Base-by-base conservation (phyloP, 64 coral and sea anemone genomes). In the Hydrozoanthus tunicans region DNA sequence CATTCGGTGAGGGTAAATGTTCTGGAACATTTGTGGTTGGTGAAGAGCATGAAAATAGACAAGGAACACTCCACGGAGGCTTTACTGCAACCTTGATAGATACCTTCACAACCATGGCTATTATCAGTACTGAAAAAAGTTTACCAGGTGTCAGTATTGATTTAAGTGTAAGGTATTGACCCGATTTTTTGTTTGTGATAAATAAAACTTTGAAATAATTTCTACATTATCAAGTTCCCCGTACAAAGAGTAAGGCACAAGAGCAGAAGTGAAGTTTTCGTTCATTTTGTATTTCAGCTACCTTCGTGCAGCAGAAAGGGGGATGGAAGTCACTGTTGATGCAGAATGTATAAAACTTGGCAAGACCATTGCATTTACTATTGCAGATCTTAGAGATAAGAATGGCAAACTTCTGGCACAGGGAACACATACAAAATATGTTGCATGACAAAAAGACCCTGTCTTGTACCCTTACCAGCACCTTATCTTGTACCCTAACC, bases 11-110 rank as follows among this genome's bases (percentile, higher is more conserved):
- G 85, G 95, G 95, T 13, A 93, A 92, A 13, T 91, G 89, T 58
- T 93, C 84, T 62, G 91, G 90, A 56, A 78, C 92, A 56, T 95
- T 99, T 91, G 81, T 65, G 69, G 73, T 99, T 3, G 89, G 75
- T 17, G 79, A 99, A 92, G 90, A 95, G 58, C 92, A 99, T 86
- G 63, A 70, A 15, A 99, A 95, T 62, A 24, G 57, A 54, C 6
- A 0, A 11, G 97, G 94, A 4, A 92, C 92, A 10, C 73, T 99
- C 5, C 97, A 99, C 90, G 97, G 97, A 14, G 94, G 97, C 1
- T 80, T 99, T 73, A 95, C 94, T 54, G 97, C 97, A 17, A 94
- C 82, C 13, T 24, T 99, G 6, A 74, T 99, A 64, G 97, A 99
- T 62, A 85, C 25, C 0, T 51, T 99, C 13, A 99, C 97, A 3